Evolutionary conservation across 2,888 invertebrate species (phyloP), one percentile per base, ranked within the genome.

Genomic region (Alloplasta piceator): DNA sequence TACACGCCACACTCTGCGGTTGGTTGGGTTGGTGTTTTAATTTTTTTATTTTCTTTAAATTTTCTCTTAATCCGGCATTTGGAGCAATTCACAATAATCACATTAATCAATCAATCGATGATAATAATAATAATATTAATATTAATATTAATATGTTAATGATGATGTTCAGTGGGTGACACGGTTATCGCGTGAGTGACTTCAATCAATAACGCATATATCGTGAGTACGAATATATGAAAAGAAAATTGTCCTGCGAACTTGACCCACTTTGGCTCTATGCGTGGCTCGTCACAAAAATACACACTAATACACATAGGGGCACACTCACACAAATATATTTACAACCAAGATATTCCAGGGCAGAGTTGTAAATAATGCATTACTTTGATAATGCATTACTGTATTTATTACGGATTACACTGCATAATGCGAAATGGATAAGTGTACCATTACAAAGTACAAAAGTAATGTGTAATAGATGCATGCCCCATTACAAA

Each of bases 1-100:
- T 61, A 78, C 64, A 74, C 75, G 77, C 78, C 72, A 80, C 72
- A 77, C 77, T 83, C 72, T 84, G 83, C 84, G 84, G 83, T 84
- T 82, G 71, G 81, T 79, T 83, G 82, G 68, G n/a, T 80, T 83
- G 81, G 66, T 74, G 70, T 79, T 60, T 80, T 75, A n/a, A n/a
- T 78, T 63, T 82, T 82, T 56, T 82, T 46, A n/a, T n/a, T n/a
- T n/a, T n/a, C n/a, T n/a, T n/a, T n/a, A n/a, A n/a, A 68, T 52
- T 78, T 43, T 78, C 50, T 76, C 63, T 83, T 84, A 80, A 83
- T 83, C 78, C 76, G 70, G 78, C 84, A 78, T 83, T n/a, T 82
- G 78, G 50, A 82, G 71, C 71, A 66, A 80, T 80, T 78, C 72
- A 75, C 67, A 78, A 81, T 81, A 74, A 83, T 81, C 77, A 81